Conservation (phyloP, 2,888 invertebrate genomes). For the Diogma glabrata region DNA sequence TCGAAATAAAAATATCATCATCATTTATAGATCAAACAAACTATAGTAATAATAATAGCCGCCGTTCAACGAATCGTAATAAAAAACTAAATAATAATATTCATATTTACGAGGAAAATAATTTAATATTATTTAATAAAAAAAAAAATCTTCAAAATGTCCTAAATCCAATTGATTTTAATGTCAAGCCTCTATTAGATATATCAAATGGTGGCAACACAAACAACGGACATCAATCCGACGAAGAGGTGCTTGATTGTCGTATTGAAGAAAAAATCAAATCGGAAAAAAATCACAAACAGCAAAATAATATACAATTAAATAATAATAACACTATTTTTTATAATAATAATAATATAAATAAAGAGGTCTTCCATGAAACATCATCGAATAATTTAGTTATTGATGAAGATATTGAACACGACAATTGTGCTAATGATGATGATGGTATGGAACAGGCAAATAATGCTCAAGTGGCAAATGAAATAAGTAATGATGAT, state of each 20-base stretch:
- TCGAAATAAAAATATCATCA: background rate
- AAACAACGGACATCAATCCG: background rate
- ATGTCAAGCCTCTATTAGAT: too few relatives aligned
- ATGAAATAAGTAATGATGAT: background rate
- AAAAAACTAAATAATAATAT: conserved; percentile 6
- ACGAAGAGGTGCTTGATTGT: conserved; percentile 26
- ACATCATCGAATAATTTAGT: conserved; percentile 9
- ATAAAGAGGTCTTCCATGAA: conserved; percentile 14
- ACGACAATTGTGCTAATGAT: conserved; percentile 22
- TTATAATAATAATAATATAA: background rate
- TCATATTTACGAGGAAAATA: too few relatives aligned
- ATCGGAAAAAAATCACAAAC: conserved; percentile 27
- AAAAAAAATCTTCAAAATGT: background rate
- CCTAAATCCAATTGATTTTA: too few relatives aligned
- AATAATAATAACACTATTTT: background rate
- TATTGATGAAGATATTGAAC: conserved; percentile 21
- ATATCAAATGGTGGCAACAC: background rate
- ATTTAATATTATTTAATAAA: background rate
- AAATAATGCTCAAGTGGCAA: conserved; percentile 18
- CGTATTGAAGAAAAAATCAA: conserved; percentile 37
- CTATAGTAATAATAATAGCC: too few relatives aligned
- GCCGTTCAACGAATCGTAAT: background rate
- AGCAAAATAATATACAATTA: background rate
- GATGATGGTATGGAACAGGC: conserved; percentile 20
- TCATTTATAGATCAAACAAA: conserved; percentile 22